A percentile compares a stretch with the other conserved stretches of the same genome.
These are phyloP conservation scores for Terebella lapidaria DNA, from an alignment of 2,888 invertebrate species.

Conservation along the genomic window DNA sequence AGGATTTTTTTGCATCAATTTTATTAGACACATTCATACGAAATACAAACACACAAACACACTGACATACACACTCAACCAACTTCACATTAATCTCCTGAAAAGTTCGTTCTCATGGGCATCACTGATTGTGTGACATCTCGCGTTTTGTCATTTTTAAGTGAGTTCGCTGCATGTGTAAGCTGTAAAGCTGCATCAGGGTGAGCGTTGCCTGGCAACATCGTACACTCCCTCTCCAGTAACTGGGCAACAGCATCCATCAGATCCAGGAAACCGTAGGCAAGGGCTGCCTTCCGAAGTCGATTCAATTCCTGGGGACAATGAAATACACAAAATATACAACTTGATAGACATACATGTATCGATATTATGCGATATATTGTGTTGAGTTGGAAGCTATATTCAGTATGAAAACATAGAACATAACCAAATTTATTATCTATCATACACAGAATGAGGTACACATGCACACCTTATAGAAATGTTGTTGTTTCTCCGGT, in stretches of 20 bases:
- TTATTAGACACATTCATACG: no score
- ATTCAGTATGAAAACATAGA: no score
- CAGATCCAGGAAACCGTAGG: constrained; percentile 84
- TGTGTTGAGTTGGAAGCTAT: no score
- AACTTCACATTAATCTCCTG: no score
- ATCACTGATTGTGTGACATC: constrained; percentile 38
- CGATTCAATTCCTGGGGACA: constrained; percentile 79
- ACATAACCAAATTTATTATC: no score
- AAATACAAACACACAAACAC: no score
- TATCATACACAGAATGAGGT: neutral
- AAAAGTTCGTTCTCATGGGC: constrained; percentile 46
- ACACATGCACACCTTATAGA: constrained; percentile 71
- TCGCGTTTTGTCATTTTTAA: constrained; percentile 62
- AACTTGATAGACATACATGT: no score
- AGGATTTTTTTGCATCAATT: no score
- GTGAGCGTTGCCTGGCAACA: constrained; percentile 71
- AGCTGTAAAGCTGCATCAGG: constrained; percentile 85
- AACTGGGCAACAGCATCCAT: constrained; percentile 79
- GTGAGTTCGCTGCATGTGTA: constrained; percentile 77
- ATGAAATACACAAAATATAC: neutral
- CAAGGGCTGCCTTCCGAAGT: constrained; percentile 80
- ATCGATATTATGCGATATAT: no score
- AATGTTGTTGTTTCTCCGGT: constrained; percentile 90
- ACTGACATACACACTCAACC: no score
- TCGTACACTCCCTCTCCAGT: constrained; percentile 80